Evolutionary conservation across 1,140 invertebrate species (phyloP), one percentile per base, ranked within the genome.

Genomic region (Drosophila triauraria): DNA sequence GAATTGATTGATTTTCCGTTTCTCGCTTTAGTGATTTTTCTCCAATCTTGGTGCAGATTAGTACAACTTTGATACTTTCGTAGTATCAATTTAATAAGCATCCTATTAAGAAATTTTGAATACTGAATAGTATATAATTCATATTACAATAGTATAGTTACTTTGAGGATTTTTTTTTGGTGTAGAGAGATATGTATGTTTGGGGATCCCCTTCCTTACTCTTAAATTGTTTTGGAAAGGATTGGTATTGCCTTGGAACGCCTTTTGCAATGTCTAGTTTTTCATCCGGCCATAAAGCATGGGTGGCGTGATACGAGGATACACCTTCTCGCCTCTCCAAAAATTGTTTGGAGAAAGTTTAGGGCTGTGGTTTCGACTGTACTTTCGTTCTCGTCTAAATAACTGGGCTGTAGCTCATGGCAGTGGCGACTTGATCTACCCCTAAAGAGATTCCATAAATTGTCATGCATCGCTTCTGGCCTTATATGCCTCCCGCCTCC

Each of bases 381-480:
- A 57, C 51, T 27, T 53, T 40, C 40, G 2, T 27, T 17, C 17
- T 25, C 9, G 27, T 12, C 46, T 50, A 15, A 56, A 51, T n/a
- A 32, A 17, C 53, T 12, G 20, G n/a, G 51, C 15, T 75, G 58
- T 47, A 62, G 68, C 50, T 38, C 42, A 75, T 56, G 47, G 48
- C 43, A 47, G 59, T 48, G 54, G 35, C 68, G 57, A 56, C 60
- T 48, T 64, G 60, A 64, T 75, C 53, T 75, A 54, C 53, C 47
- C 71, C 32, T 8, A n/a, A 43, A 50, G 38, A 53, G 53, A 65
- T 56, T 53, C 46, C 70, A 76, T 51, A 76, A 65, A 76, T 76
- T 76, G 70, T 65, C 53, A 51, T 23, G 54, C 71, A 47, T 59
- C 69, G 46, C 71, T 44, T 56, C 43, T 30, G 43, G 58, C 46